phyloP scores from a whole-genome alignment of 2,797 vertebrate genomes.

The Pelochelys cantorii region DNA sequence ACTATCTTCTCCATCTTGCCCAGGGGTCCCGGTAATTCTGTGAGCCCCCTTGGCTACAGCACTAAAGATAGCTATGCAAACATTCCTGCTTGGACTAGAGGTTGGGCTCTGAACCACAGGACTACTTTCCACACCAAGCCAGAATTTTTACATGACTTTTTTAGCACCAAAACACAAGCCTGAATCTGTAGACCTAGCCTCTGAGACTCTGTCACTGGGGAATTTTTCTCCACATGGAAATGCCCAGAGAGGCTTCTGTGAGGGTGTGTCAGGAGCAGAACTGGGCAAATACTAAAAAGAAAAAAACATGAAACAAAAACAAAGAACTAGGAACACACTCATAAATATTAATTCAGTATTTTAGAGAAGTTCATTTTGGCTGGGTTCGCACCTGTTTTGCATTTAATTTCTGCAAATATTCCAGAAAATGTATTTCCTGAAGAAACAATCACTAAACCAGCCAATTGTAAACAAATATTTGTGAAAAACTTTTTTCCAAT shows the following conservation, averaged over 20 bases:
- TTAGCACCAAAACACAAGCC: not conserved
- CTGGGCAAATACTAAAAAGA: not conserved
- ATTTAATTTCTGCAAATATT: constrained; percentile 61
- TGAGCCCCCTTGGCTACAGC: not conserved
- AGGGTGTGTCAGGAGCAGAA: fast-evolving
- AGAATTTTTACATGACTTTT: not conserved
- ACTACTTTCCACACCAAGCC: not conserved
- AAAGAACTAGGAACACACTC: not conserved
- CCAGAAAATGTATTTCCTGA: constrained; percentile 70
- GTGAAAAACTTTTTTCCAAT: constrained; percentile 62
- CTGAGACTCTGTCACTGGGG: not conserved
- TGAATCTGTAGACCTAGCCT: not conserved
- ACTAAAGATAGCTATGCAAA: not conserved
- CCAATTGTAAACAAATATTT: constrained; percentile 74
- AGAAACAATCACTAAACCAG: constrained; percentile 58
- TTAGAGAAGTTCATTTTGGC: constrained; percentile 36
- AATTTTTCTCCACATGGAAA: not conserved
- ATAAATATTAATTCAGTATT: constrained; percentile 40
- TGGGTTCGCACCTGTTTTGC: constrained; percentile 40
- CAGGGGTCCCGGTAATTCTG: no score
- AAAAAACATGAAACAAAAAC: constrained; percentile 1
- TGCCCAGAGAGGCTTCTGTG: not conserved
- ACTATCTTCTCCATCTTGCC: no score
- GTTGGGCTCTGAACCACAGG: not conserved
- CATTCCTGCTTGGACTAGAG: not conserved